These are phyloP conservation scores for Ormyrus rosae DNA, from an alignment of 2,888 invertebrate species.

Conservation along the genomic window DNA sequence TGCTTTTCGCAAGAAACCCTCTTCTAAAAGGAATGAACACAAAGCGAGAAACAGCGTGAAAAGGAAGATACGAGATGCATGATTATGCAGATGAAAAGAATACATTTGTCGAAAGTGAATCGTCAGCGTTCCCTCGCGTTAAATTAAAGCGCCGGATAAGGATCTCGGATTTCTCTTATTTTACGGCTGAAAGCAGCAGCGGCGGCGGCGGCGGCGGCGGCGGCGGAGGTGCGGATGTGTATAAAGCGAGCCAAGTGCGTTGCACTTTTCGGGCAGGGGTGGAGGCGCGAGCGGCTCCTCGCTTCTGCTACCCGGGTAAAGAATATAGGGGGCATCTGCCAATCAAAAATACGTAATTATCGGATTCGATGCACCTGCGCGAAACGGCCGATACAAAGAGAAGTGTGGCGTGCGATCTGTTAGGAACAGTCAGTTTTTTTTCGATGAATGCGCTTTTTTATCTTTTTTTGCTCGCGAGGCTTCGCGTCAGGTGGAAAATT, in stretches of 20 bases:
- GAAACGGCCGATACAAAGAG: neutral
- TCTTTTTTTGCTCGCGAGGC: too few relatives aligned
- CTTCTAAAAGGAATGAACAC: neutral
- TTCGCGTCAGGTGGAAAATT: too few relatives aligned
- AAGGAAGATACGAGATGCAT: slow-evolving; percentile 1
- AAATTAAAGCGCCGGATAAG: slow-evolving; percentile 46
- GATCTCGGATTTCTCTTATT: slow-evolving; percentile 45
- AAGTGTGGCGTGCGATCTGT: neutral
- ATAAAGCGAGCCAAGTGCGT: slow-evolving; percentile 22
- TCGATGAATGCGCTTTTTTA: too few relatives aligned
- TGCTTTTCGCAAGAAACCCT: too few relatives aligned
- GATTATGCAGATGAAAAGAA: slow-evolving; percentile 51
- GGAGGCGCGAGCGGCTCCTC: neutral
- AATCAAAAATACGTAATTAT: slow-evolving; percentile 55
- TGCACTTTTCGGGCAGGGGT: slow-evolving; percentile 44
- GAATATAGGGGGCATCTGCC: slow-evolving; percentile 49
- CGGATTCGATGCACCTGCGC: slow-evolving; percentile 48
- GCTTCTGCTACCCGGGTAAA: neutral
- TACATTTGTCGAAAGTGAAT: slow-evolving; percentile 55
- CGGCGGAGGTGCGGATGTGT: neutral
- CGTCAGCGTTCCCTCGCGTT: slow-evolving; percentile 42
- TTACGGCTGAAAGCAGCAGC: slow-evolving; percentile 16
- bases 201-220: neutral
- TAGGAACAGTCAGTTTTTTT: neutral
- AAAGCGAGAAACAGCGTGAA: too few relatives aligned